Evolutionary conservation across 1,140 invertebrate genomes (phyloP).

Genomic region (Drosophila nigrodunni): DNA sequence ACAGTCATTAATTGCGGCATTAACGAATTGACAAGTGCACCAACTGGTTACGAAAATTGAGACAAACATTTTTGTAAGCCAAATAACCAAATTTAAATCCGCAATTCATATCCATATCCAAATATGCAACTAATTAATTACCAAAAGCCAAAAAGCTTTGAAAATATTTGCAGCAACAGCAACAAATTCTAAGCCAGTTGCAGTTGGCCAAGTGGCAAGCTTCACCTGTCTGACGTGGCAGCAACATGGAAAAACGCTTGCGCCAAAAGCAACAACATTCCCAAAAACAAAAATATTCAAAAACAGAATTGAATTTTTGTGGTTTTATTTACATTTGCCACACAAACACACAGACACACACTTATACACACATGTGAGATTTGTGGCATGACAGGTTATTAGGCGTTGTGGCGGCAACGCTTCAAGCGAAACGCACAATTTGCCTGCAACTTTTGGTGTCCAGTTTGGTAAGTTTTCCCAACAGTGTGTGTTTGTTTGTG

Average conservation of each 20-base stretch:
- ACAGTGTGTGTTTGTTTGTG: constrained; percentile 1
- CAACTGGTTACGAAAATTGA: constrained; percentile 65
- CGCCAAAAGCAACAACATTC: constrained; percentile 71
- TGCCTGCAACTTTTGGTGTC: constrained; percentile 49
- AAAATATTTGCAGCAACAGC: constrained; percentile 32
- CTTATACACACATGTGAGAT: constrained; percentile 44
- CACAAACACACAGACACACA: constrained; percentile 34
- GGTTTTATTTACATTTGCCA: constrained; percentile 79
- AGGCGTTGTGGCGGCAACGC: constrained; percentile 68
- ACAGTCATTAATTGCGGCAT: background rate
- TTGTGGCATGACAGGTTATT: constrained; percentile 82
- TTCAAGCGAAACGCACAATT: constrained; percentile 73
- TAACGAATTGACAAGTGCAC: constrained; percentile 46
- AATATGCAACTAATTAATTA: constrained; percentile 78
- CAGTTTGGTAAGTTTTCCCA: constrained; percentile 63
- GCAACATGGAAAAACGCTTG: constrained; percentile 77
- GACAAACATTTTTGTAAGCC: constrained; percentile 24
- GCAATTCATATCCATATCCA: constrained; percentile 31
- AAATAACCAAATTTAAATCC: constrained; percentile 29
- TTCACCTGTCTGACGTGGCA: constrained; percentile 73
- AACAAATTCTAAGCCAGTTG: constrained; percentile 65
- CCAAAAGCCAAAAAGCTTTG: constrained; percentile 51
- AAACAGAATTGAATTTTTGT: constrained; percentile 66
- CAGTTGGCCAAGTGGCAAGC: constrained; percentile 51
- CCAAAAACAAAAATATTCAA: constrained; percentile 42